Evolutionary conservation across 2,888 invertebrate species (phyloP), one percentile per base, ranked within the genome.

Genomic region (Eurytoma californica): DNA sequence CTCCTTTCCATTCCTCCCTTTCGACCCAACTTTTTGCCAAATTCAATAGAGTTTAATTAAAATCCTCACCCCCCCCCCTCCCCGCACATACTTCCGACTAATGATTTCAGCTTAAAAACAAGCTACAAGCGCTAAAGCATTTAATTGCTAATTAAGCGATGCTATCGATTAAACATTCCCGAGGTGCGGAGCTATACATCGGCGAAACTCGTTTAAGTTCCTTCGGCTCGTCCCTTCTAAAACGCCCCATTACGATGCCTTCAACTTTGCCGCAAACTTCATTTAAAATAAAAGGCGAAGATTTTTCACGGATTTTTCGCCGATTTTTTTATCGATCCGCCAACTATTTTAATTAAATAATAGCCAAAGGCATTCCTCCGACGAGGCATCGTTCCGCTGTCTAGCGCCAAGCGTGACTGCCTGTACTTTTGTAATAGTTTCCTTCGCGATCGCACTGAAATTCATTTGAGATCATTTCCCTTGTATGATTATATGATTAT

Each of bases 131-230:
- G 28, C 60, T 61, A n/a, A 70, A 66, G 69, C 53, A 74, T 77
- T 78, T 63, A 81, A 81, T 79, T 80, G 78, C 72, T 80, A 81
- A 81, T 78, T 75, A 81, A 79, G 63, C 66, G 74, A 74, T 65
- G 53, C 72, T 68, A 81, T 81, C 79, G 79, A 79, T 81, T 79
- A 77, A 78, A 76, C 81, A 81, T 81, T 81, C 79, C 60, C 65
- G 65, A 69, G 51, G 75, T 28, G 24, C 24, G 12, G 12, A 13
- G 7, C 77, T 78, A 72, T 70, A 72, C 65, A 75, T 68, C 58
- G 55, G 13, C 72, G 65, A 81, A 81, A 79, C 78, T 81, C 78
- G 81, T 81, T 79, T 75, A 79, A 81, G 78, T 81, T 81, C 75
- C 78, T 75, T 70, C 60, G 66, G 39, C 61, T 60, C 68, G 18